Evolutionary conservation across 2,113 vertebrate species (phyloP), one percentile per base, ranked within the genome.

Genomic region (Phainopepla nitens): DNA sequence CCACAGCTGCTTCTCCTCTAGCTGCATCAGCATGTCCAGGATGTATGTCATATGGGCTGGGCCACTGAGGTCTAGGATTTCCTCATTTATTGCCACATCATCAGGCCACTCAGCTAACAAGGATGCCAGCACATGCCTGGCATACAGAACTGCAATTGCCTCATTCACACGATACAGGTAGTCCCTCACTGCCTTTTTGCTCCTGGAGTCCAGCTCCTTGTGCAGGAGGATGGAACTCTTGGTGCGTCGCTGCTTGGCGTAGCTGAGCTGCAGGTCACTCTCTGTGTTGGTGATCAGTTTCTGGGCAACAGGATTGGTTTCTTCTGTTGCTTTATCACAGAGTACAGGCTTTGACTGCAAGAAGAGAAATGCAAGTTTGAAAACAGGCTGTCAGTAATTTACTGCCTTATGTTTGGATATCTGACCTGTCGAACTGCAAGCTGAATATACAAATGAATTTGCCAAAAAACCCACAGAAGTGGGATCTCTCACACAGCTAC

Each of bases 21-120:
- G 98, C 97, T 99, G 99, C 99, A 99, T 99, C 33, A 99, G 97
- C 99, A 99, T 99, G 96, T 99, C 99, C 97, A 99, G 97, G 90
- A 99, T 99, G 96, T 99, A 99, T 24, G 99, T 99, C 98, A 99
- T 99, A 61, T 99, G 99, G 11, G 99, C 99, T 15, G 99, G 98
- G 6, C 99, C 99, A 27, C 98, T 99, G 62, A 99, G 98, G 58
- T 99, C 99, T 66, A 99, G 97, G 83, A 98, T 98, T 76, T 99
- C 99, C 91, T 99, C 99, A 9, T 98, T 99, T 90, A 99, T 96
- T 3, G 98, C 96, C 60, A 98, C 95, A 3, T 98, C 98, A 14
- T 96, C 94, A 0, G 99, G 99, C 99, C 99, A 99, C 96, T 99
- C 98, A 0, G 99, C 98, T 29, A 99, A 89, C 96, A 99, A 94